phyloP scores from a whole-genome alignment of 2,888 invertebrate genomes.

The Bursaphelenchus okinawaensis region DNA sequence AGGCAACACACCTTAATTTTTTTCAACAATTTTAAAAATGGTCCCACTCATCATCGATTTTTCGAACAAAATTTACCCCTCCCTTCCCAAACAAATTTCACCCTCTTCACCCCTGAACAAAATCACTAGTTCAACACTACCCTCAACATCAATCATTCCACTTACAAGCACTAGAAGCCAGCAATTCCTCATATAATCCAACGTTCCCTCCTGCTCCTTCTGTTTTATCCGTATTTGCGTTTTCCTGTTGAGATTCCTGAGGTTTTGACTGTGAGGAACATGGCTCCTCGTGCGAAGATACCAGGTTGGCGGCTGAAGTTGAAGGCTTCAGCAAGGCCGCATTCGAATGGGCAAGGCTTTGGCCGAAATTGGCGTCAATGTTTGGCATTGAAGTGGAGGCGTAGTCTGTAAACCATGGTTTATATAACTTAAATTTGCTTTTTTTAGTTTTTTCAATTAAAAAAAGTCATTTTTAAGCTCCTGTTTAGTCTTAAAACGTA shows the following conservation, averaged over 20 bases:
- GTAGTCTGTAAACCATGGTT: slow-evolving; percentile 6
- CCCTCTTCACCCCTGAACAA: no score
- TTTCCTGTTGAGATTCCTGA: background rate
- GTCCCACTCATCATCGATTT: no score
- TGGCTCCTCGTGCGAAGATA: background rate
- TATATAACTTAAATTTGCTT: no score
- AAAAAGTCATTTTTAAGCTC: no score
- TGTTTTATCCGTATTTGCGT: background rate
- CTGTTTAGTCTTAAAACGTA: no score
- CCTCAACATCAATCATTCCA: background rate
- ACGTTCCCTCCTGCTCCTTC: slow-evolving; percentile 3
- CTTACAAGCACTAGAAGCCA: slow-evolving; percentile 23
- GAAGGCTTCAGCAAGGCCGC: slow-evolving; percentile 15
- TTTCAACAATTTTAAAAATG: no score
- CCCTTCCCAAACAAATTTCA: no score
- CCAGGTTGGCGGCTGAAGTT: slow-evolving; percentile 7
- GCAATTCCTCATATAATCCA: slow-evolving; percentile 42
- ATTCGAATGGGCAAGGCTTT: slow-evolving; percentile 2
- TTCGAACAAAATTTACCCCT: no score
- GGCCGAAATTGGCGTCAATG: slow-evolving; percentile 19
- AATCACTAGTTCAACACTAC: no score
- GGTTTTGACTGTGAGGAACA: background rate
- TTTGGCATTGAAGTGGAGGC: slow-evolving; percentile 22
- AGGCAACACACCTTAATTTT: no score
- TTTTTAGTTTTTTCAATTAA: no score